Evolutionary conservation across 2,113 vertebrate species (phyloP), one percentile per base, ranked within the genome.

Genomic region (Sprattus sprattus): DNA sequence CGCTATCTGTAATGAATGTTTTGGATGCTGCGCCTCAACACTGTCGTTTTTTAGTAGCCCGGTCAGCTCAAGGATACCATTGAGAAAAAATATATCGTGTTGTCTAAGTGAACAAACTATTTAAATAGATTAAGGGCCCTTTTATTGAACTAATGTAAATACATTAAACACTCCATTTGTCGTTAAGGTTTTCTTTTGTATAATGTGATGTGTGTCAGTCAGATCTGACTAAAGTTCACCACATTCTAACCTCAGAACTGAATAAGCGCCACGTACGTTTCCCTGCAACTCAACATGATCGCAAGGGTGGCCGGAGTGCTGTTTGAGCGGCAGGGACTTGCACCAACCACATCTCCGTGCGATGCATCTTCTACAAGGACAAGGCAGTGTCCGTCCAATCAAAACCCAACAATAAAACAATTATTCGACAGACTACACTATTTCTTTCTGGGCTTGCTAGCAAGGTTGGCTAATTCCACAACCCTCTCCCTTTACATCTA

Each of bases 221-320:
- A 3, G 64, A 71, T 15, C 39, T 28, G n/a, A 32, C 11, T 25
- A 32, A 28, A 71, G 20, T 32, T 71, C 28, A 10, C 7, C 64
- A 71, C 64, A 25, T 32, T 71, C 13, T 11, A 75, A 47, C 25
- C 32, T 44, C 82, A 11, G 7, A 39, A 39, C 52, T 54, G 92
- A 83, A 88, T 80, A 22, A 64, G 89, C 91, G 94, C 94, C 94
- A 95, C 94, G 94, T 95, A 94, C 89, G 0, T 90, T 82, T 80
- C 89, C 54, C 15, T 87, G 90, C 92, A 94, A 91, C 93, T 50
- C 52, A 94, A 88, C 93, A 0, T 93, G 91, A 85, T 90, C 54
- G 39, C 50, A 20, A 0, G 2, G 82, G 44, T 92, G 90, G 92
- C 86, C 52, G 52, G 52, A 54, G 52, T 15, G 52, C 52, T 18